phyloP scores from a whole-genome alignment of 2,888 invertebrate species.

The Trichogramma dendrolimi region DNA sequence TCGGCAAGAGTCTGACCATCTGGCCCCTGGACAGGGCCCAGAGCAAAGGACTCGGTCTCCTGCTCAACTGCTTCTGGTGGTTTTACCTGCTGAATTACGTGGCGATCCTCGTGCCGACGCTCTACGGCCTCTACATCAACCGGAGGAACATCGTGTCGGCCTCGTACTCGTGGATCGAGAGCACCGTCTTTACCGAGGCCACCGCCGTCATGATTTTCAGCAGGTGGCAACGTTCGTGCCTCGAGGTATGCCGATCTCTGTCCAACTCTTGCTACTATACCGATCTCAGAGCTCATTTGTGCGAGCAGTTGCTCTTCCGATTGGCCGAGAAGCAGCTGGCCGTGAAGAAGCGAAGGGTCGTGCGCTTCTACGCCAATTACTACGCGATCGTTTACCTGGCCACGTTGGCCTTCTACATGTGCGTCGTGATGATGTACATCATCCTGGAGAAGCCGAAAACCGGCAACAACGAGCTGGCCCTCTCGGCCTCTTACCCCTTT shows the following conservation, averaged over 20 bases:
- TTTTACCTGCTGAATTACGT: constrained; percentile 4
- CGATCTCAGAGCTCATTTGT: background rate
- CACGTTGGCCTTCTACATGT: background rate
- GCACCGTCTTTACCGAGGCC: background rate
- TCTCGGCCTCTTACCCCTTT: constrained; percentile 4
- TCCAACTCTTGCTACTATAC: too few relatives aligned
- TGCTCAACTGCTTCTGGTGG: constrained; percentile 5
- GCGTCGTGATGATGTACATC: background rate
- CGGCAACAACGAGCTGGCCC: background rate
- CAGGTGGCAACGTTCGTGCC: background rate
- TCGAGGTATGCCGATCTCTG: background rate
- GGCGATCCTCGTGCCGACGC: background rate
- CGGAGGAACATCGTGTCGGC: background rate
- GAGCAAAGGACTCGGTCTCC: too few relatives aligned
- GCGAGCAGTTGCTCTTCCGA: background rate
- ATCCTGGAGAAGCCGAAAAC: background rate
- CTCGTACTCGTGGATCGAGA: constrained; percentile 1
- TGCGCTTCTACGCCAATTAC: background rate
- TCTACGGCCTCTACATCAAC: background rate
- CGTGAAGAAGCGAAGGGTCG: background rate
- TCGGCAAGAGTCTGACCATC: too few relatives aligned
- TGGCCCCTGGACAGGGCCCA: too few relatives aligned
- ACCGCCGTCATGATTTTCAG: background rate
- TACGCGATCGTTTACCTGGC: background rate
- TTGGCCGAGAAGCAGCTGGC: background rate